These are phyloP conservation scores for Stramonita haemastoma DNA, from an alignment of 2,888 invertebrate species.

Conservation along the genomic window DNA sequence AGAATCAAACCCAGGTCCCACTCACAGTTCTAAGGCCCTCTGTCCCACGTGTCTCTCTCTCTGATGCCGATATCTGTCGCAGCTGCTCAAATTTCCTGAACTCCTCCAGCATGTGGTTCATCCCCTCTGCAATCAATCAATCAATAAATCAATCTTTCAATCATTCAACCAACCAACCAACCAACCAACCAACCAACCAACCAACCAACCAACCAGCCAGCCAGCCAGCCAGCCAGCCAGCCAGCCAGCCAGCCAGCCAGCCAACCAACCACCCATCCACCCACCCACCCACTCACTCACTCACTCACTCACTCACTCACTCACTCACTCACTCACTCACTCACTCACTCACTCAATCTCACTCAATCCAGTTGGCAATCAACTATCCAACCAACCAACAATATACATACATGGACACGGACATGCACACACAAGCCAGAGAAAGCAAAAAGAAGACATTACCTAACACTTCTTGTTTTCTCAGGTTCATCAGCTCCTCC, in stretches of 20 bases:
- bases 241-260: too few relatives aligned
- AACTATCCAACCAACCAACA: neutral
- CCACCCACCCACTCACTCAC: too few relatives aligned
- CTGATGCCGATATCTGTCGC: slow-evolving; percentile 56
- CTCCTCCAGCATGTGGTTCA: slow-evolving; percentile 69
- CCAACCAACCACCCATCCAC: too few relatives aligned
- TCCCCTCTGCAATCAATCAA: slow-evolving; percentile 61
- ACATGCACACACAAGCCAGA: too few relatives aligned
- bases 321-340: neutral
- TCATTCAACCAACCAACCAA: too few relatives aligned
- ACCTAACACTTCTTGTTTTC: slow-evolving; percentile 75
- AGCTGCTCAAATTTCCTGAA: slow-evolving; percentile 60
- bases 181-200: too few relatives aligned
- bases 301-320: neutral
- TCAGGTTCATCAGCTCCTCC: slow-evolving; percentile 72
- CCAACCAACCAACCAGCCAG: too few relatives aligned
- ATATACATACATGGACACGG: too few relatives aligned
- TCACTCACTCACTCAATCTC: neutral
- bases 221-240: too few relatives aligned
- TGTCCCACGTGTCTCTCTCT: slow-evolving; percentile 59
- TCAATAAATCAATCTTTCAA: neutral
- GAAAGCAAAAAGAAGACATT: slow-evolving; percentile 43
- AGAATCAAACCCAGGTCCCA: slow-evolving; percentile 34
- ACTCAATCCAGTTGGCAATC: neutral
- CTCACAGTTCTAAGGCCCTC: slow-evolving; percentile 65